Conservation (phyloP, 2,113 vertebrate species). For the Pachyramphus minor region DNA sequence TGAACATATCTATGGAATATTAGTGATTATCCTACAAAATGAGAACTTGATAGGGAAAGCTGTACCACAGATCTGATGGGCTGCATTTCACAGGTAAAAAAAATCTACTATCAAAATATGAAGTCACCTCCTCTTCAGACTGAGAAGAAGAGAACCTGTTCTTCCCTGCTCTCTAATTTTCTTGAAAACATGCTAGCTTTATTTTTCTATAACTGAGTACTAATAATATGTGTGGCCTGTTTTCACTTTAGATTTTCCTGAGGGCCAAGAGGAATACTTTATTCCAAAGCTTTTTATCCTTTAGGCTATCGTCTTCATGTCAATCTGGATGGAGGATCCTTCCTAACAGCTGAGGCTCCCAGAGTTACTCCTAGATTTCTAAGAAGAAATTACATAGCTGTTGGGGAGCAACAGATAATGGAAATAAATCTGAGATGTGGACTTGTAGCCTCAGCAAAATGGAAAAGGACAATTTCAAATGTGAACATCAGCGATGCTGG, state of each 20-base stretch:
- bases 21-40: neutral
- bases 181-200: neutral
- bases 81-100: neutral
- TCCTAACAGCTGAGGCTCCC: neutral
- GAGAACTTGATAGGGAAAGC: neutral
- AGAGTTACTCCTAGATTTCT: neutral
- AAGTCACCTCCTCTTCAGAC: neutral
- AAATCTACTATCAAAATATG: neutral
- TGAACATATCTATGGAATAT: neutral
- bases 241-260: neutral
- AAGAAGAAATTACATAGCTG: neutral
- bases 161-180: neutral
- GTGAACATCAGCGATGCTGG: neutral
- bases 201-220: neutral
- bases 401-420: neutral
- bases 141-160: neutral
- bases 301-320: neutral
- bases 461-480: neutral
- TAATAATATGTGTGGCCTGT: neutral
- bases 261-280: neutral
- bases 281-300: neutral
- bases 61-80: neutral
- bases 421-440: neutral
- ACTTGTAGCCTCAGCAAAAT: neutral
- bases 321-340: neutral